Conservation (phyloP, 2,888 invertebrate species). For the Patella depressa region DNA sequence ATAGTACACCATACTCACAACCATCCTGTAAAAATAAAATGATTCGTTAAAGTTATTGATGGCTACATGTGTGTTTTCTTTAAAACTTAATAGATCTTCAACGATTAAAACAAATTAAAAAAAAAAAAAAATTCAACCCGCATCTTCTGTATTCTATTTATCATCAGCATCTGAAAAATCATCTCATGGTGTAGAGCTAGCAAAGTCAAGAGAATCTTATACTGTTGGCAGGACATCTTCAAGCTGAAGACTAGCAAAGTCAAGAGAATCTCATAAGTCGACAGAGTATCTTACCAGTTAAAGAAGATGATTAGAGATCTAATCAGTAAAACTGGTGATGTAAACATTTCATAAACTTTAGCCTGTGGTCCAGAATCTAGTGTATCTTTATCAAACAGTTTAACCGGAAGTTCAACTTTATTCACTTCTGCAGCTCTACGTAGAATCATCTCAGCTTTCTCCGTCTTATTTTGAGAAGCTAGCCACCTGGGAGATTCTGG, state of each 20-base stretch:
- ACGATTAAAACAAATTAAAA: too few species aligned
- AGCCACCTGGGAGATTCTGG: slow-evolving; percentile 94
- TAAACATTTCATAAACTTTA: slow-evolving; percentile 37
- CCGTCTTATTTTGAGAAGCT: slow-evolving; percentile 84
- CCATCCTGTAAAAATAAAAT: slow-evolving; percentile 46
- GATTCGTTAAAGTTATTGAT: not conserved
- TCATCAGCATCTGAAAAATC: too few species aligned
- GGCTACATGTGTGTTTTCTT: too few species aligned
- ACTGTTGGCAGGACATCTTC: too few species aligned
- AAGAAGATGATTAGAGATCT: slow-evolving; percentile 32
- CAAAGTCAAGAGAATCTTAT: too few species aligned
- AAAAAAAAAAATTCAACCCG: too few species aligned
- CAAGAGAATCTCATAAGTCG: too few species aligned
- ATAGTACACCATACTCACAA: slow-evolving; percentile 59
- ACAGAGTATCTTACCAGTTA: slow-evolving; percentile 30
- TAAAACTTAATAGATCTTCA: too few species aligned
- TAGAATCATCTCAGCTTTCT: slow-evolving; percentile 84
- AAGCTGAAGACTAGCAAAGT: too few species aligned
- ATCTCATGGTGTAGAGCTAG: too few species aligned
- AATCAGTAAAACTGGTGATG: slow-evolving; percentile 24
- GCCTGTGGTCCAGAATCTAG: slow-evolving; percentile 36
- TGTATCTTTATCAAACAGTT: slow-evolving; percentile 40
- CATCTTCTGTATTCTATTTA: too few species aligned
- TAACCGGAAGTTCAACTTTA: slow-evolving; percentile 37
- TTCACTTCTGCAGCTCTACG: slow-evolving; percentile 40